A percentile compares a stretch with the other conserved stretches of the same genome.
phyloP scores from a whole-genome alignment of 2,888 invertebrate species.

The Noctua comes region DNA sequence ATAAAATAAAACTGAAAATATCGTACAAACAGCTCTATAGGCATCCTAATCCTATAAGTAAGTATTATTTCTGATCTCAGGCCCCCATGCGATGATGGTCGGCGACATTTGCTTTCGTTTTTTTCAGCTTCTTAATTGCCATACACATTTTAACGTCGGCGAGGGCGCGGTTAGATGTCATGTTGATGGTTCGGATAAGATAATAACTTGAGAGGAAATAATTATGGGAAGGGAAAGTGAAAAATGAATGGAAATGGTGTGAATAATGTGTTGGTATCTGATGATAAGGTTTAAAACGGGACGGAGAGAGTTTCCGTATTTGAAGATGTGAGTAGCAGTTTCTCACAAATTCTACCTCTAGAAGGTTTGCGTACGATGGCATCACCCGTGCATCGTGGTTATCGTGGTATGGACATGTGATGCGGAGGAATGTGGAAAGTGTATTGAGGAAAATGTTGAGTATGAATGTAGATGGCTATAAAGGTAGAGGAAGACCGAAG shows the following conservation, averaged over 20 bases:
- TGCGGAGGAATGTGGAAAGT: too few relatives aligned
- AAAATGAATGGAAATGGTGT: slow-evolving; percentile 38
- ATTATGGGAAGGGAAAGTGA: slow-evolving; percentile 41
- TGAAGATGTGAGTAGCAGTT: not conserved
- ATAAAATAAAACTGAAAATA: slow-evolving; percentile 26
- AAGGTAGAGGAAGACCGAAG: too few relatives aligned
- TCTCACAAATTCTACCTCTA: not conserved
- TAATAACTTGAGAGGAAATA: slow-evolving; percentile 59
- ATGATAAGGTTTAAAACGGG: slow-evolving; percentile 20
- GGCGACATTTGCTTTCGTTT: slow-evolving; percentile 81
- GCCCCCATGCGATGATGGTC: slow-evolving; percentile 84
- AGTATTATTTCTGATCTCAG: slow-evolving; percentile 79
- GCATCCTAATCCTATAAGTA: slow-evolving; percentile 61
- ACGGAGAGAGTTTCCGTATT: not conserved
- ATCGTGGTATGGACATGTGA: too few relatives aligned
- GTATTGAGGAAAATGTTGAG: too few relatives aligned
- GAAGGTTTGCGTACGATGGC: not conserved
- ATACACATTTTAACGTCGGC: slow-evolving; percentile 75
- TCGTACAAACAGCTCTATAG: slow-evolving; percentile 74
- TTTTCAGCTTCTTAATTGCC: slow-evolving; percentile 86
- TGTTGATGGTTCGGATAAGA: slow-evolving; percentile 55
- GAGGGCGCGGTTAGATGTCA: slow-evolving; percentile 62
- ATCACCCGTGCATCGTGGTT: not conserved
- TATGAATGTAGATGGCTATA: too few relatives aligned
- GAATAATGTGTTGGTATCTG: slow-evolving; percentile 23